These are phyloP conservation scores for Pandion haliaetus DNA, from an alignment of 2,113 vertebrate species.

Conservation along the genomic window DNA sequence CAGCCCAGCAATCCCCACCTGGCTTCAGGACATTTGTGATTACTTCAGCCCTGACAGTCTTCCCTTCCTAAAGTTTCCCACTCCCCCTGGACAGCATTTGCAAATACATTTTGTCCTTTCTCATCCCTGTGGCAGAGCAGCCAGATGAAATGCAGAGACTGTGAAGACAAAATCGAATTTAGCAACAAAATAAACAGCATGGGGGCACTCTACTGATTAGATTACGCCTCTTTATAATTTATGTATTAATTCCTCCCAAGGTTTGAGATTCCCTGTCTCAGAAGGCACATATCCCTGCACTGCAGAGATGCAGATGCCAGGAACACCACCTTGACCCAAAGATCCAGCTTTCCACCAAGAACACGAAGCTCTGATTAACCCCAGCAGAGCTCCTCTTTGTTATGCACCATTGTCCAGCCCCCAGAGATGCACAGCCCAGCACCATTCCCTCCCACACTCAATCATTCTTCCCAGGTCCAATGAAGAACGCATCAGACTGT, in stretches of 20 bases:
- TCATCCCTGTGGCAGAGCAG: background rate
- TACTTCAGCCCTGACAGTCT: background rate
- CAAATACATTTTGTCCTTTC: conserved; percentile 3
- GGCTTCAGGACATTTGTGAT: background rate
- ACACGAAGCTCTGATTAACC: background rate
- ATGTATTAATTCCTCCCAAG: conserved; percentile 10
- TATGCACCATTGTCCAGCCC: background rate
- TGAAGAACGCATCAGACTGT: background rate
- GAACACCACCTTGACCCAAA: background rate
- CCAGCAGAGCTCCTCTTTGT: background rate
- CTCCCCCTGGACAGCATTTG: background rate
- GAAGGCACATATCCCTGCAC: background rate
- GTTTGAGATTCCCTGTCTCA: background rate
- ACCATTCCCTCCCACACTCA: background rate
- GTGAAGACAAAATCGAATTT: conserved; percentile 23
- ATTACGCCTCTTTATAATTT: conserved; percentile 9
- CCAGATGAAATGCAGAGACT: conserved; percentile 13
- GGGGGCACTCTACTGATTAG: conserved; percentile 38
- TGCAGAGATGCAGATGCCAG: background rate
- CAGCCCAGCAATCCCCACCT: background rate
- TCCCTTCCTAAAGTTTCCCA: background rate
- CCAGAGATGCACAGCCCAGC: background rate
- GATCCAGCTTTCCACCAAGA: background rate
- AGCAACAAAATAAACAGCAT: conserved; percentile 50
- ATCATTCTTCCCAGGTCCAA: background rate